These are phyloP conservation scores for Zosterops japonicus DNA, from an alignment of 2,113 vertebrate genomes.

Conservation along the genomic window DNA sequence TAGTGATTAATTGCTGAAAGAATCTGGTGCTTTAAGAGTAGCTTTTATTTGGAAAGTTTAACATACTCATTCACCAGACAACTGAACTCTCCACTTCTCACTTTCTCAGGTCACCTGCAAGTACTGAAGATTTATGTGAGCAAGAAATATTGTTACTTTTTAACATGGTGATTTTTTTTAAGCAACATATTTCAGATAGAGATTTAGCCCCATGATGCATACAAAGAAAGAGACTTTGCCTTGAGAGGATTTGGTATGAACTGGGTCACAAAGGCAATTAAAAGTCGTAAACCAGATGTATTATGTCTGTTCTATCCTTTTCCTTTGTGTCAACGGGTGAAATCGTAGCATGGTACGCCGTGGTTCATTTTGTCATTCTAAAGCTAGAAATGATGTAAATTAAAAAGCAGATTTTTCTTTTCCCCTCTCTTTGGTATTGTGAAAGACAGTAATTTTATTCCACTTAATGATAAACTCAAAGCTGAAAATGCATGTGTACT, in stretches of 20 bases:
- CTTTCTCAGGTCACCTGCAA: slow-evolving; percentile 79
- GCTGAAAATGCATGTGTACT: background rate
- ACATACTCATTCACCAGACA: slow-evolving; percentile 74
- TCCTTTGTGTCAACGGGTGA: slow-evolving; percentile 69
- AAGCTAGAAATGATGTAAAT: slow-evolving; percentile 59
- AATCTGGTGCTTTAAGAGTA: slow-evolving; percentile 67
- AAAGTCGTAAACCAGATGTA: slow-evolving; percentile 74
- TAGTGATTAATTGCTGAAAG: slow-evolving; percentile 64
- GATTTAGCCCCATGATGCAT: slow-evolving; percentile 53
- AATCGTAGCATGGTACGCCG: slow-evolving; percentile 71
- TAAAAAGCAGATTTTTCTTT: background rate
- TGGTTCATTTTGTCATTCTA: slow-evolving; percentile 73
- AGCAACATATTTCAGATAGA: slow-evolving; percentile 69
- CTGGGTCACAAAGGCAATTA: slow-evolving; percentile 69
- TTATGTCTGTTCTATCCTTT: slow-evolving; percentile 73
- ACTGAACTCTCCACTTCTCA: slow-evolving; percentile 76
- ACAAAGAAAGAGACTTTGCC: slow-evolving; percentile 52
- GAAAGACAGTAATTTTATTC: slow-evolving; percentile 2
- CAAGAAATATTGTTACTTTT: slow-evolving; percentile 72
- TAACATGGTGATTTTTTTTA: slow-evolving; percentile 67
- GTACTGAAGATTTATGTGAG: slow-evolving; percentile 77
- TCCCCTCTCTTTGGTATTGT: background rate
- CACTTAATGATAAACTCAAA: background rate
- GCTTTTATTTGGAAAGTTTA: slow-evolving; percentile 72
- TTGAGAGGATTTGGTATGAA: slow-evolving; percentile 65